Base-by-base conservation (phyloP, 1,140 invertebrate genomes). In the Lordiphosa clarofinis region DNA sequence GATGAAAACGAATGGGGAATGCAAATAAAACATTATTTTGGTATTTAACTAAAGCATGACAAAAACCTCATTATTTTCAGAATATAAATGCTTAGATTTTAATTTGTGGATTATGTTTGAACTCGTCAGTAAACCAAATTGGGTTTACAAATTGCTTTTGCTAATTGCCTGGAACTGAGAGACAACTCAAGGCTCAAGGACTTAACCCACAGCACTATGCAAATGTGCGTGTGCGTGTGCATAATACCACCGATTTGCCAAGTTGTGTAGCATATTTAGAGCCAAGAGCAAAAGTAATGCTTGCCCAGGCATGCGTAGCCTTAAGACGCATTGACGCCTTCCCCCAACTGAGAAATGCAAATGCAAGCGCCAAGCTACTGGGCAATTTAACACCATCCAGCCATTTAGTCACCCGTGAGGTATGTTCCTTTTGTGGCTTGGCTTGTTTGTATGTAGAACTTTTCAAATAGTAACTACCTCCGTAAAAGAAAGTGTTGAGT, bases 321-420 rank as follows among this genome's bases (percentile, higher is more conserved):
- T 68, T 39, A 54, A 78, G 68, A 78, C 66, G 73, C 56, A 55
- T 58, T 58, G 61, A 73, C 70, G 65, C 70, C 56, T 47, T 12
- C 67, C 62, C 54, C 65, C 72, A 33, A 42, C 38, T 58, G 42
- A 56, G 43, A 69, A 75, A 68, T 65, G 78, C 78, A 70, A 82
- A 69, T 82, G 68, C 48, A 7, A 60, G 58, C 58, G 50, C 33
- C 60, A 24, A 19, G 58, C 73, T 78, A 69, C 69, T 70, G 78
- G 78, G 73, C 78, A 86, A 84, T 84, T 86, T 78, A 73, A 84
- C 78, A 82, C 79, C 52, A 40, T 11, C 15, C 28, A 31, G 28
- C 4, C 4, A 36, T 15, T 15, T 15, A 15, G 19, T 19, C 2
- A 5, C 2, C 7, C 1, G 21, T 24, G 21, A 4, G 21, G 21